phyloP scores from a whole-genome alignment of 2,888 invertebrate species.

The Platerodrilus igneus region DNA sequence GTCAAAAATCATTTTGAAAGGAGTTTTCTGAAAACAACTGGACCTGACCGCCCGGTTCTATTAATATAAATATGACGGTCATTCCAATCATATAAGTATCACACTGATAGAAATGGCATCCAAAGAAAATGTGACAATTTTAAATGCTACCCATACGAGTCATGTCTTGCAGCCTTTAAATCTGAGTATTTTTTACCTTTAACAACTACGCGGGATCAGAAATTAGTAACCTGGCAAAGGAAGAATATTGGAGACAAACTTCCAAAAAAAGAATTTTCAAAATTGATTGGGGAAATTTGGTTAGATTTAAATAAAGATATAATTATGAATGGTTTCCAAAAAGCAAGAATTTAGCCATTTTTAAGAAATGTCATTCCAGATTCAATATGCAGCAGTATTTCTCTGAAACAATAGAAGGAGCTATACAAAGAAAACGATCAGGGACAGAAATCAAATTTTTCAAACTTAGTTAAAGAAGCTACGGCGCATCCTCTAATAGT shows the following conservation, averaged over 20 bases:
- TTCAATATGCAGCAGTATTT: no score
- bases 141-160: slow-evolving; percentile 31
- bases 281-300: slow-evolving; percentile 23
- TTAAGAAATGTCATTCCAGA: slow-evolving; percentile 15
- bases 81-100: slow-evolving; percentile 12
- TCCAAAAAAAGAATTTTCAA: slow-evolving; percentile 25
- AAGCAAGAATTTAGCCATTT: slow-evolving; percentile 23
- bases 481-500: no score
- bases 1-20: slow-evolving; percentile 29
- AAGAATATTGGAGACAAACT: slow-evolving; percentile 21
- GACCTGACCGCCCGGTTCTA: slow-evolving; percentile 29
- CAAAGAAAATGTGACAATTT: slow-evolving; percentile 27
- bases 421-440: no score
- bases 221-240: slow-evolving; percentile 24
- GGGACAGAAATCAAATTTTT: no score
- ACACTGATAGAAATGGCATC: slow-evolving; percentile 28
- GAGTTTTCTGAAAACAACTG: slow-evolving; percentile 25
- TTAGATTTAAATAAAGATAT: slow-evolving; percentile 15
- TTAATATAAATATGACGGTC: slow-evolving; percentile 19
- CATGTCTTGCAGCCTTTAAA: slow-evolving; percentile 34
- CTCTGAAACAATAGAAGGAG: no score
- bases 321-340: slow-evolving; percentile 23
- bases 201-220: slow-evolving; percentile 24
- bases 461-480: no score
- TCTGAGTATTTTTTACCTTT: slow-evolving; percentile 32